These are phyloP conservation scores for Desmodus rotundus DNA, from an alignment of 2,113 vertebrate species.

Conservation along the genomic window DNA sequence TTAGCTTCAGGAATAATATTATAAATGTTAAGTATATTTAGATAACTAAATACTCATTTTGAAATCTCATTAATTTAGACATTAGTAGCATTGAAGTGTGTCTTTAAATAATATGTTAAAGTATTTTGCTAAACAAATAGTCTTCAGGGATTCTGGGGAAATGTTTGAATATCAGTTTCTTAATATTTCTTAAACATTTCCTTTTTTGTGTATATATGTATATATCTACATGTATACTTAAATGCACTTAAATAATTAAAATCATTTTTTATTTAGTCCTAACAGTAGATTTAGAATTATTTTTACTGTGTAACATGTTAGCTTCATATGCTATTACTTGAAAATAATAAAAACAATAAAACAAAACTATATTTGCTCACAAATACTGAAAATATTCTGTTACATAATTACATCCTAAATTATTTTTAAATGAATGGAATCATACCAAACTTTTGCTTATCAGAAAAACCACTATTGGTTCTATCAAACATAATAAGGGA, in stretches of 20 bases:
- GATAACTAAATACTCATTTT: not conserved
- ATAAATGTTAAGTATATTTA: slow-evolving; percentile 25
- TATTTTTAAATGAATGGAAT: slow-evolving; percentile 25
- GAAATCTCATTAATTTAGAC: not conserved
- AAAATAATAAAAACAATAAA: not conserved
- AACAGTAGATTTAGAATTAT: not conserved
- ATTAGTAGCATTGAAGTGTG: not conserved
- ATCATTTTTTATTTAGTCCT: not conserved
- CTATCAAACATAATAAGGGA: not conserved
- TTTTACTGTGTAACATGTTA: not conserved
- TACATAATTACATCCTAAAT: not conserved
- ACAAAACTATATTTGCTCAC: not conserved
- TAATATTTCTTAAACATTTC: not conserved
- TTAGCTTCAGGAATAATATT: not conserved
- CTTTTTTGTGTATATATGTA: not conserved
- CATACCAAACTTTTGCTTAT: not conserved
- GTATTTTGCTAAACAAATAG: slow-evolving; percentile 13
- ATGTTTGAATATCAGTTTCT: not conserved
- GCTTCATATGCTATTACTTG: not conserved
- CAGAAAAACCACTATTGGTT: not conserved
- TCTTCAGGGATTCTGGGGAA: not conserved
- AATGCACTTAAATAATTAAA: not conserved
- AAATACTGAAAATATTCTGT: not conserved
- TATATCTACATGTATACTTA: not conserved
- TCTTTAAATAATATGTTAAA: slow-evolving; percentile 25